Percentiles rank a stretch among this genome's conserved stretches.
Evolutionary conservation across 2,113 vertebrate species (phyloP).

Genomic region (Trematocara variabile): DNA sequence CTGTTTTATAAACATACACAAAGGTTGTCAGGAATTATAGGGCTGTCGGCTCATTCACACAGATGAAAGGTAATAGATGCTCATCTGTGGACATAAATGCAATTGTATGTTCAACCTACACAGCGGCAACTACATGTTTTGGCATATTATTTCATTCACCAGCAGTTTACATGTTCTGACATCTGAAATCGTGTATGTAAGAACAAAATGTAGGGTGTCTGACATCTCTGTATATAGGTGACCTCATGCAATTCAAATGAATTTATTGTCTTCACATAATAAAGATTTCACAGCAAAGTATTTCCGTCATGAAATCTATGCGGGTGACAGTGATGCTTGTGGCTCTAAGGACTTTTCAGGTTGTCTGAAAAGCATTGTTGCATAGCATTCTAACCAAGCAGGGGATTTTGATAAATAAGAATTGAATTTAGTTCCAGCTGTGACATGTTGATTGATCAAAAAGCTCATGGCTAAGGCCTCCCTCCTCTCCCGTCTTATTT

Average conservation of each 20-base stretch:
- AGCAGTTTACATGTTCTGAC: background rate
- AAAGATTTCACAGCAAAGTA: constrained; percentile 59
- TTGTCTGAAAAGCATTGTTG: constrained; percentile 29
- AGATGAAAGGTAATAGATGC: constrained; percentile 26
- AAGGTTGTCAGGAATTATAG: constrained; percentile 54
- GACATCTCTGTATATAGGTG: background rate
- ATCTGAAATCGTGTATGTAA: background rate
- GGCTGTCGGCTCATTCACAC: constrained; percentile 2
- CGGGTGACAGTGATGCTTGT: constrained; percentile 46
- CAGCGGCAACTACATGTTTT: background rate
- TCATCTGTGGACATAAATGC: constrained; percentile 28
- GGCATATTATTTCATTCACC: constrained; percentile 3
- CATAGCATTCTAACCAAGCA: constrained; percentile 74
- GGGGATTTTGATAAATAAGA: constrained; percentile 95
- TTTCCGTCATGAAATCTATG: constrained; percentile 64
- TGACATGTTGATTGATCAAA: constrained; percentile 99
- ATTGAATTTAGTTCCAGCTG: constrained; percentile 94
- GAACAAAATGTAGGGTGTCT: background rate
- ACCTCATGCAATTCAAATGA: constrained; percentile 54
- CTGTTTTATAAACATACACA: constrained; percentile 42
- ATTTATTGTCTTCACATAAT: constrained; percentile 28
- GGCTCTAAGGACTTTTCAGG: constrained; percentile 40
- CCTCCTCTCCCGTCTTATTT: constrained; percentile 89
- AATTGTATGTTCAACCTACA: background rate
- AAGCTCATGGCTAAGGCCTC: constrained; percentile 91